A percentile compares a stretch with the other conserved stretches of the same genome.
phyloP scores from a whole-genome alignment of 2,888 invertebrate species.

The Stenotaenia linearis region DNA sequence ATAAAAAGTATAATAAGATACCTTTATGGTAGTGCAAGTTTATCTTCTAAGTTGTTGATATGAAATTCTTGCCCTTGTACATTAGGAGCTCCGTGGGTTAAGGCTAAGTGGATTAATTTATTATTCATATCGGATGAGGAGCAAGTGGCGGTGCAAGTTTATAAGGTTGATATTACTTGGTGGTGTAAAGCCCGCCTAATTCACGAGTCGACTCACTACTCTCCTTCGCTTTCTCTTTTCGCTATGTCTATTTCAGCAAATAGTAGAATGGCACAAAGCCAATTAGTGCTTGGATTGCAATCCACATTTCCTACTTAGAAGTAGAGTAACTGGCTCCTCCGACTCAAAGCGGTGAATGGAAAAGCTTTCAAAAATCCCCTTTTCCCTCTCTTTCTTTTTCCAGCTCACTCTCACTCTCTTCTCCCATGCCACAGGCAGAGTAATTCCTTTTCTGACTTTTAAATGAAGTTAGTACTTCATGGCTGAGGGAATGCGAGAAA shows the following conservation, averaged over 20 bases:
- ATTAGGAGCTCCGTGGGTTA: background rate
- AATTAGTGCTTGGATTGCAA: background rate
- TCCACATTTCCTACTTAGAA: background rate
- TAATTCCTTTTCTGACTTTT: conserved; percentile 1
- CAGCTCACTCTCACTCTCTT: background rate
- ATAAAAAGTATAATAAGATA: background rate
- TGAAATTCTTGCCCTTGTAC: background rate
- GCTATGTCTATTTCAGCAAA: conserved; percentile 3
- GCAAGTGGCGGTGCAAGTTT: background rate
- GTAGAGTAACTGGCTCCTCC: background rate
- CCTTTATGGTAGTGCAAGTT: background rate
- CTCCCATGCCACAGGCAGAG: background rate
- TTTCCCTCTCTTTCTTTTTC: conserved; percentile 1
- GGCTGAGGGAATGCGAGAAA: background rate
- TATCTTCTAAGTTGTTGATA: background rate
- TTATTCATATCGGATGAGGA: background rate
- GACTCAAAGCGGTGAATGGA: background rate
- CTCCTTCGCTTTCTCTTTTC: background rate
- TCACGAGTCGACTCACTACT: background rate
- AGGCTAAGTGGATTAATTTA: background rate
- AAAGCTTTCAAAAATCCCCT: conserved; percentile 6
- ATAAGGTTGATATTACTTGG: background rate
- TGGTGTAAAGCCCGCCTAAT: background rate
- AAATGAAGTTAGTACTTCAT: background rate
- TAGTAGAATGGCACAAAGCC: conserved; percentile 1